Base-by-base conservation (phyloP, 2,888 invertebrate species). In the Tricholauxania praeusta region DNA sequence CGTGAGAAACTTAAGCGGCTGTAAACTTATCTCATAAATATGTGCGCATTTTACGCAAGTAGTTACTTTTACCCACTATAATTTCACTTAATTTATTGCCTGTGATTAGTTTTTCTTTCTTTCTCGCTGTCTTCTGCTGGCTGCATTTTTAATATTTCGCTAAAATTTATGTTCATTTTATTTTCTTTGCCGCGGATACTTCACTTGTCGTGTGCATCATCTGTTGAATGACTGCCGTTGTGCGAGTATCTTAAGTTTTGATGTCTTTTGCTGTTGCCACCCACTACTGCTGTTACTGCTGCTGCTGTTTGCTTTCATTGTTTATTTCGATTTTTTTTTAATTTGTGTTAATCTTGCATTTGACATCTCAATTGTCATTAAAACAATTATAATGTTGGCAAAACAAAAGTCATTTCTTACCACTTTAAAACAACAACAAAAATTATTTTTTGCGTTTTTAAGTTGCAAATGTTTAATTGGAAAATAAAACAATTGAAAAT, bases 361-460 rank as follows among this genome's bases (percentile, higher is more conserved):
- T 63, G 63, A 63, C 48, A 48, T 47, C 48, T 39, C 39, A 47
- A 32, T 17, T n/a, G 62, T 62, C 63, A 47, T 62, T 62, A 17
- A 62, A 19, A 62, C 17, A 63, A 63, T 63, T 19, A 48, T 48
- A 48, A 14, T 19, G 47, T 17, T 47, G 32, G 17, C 63, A 12
- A 39, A 39, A 28, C 28, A 28, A 28, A 39, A 39, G 8, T 8
- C 6, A 39, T 39, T 39, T 39, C 5, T 39, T 39, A 2, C 10
- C 39, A 28, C 7, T 10, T 10, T 39, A 1, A 39, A 39, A 39
- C 10, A 1, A 39, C 2, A 39, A 39, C 6, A 39, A 39, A 39
- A 39, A 28, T 28, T 28, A 28, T 28, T 39, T 7, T 39, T 39
- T 4, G 39, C 39, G 39, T 39, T 39, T 39, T 55, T 55, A 22